Conservation (phyloP, 2,888 invertebrate genomes). For the Ctenicera cuprea region DNA sequence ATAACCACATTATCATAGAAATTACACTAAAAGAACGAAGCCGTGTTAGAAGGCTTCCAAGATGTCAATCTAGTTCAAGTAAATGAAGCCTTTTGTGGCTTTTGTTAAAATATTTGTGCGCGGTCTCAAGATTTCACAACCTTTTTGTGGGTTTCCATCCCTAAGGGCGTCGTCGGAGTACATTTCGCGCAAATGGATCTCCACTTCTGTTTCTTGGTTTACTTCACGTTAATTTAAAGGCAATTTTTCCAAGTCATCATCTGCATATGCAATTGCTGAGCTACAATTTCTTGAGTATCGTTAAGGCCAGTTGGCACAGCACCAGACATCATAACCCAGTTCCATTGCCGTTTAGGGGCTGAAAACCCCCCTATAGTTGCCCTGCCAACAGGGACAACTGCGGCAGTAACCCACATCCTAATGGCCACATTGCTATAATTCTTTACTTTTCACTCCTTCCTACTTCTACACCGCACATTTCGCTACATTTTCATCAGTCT, state of each 20-base stretch:
- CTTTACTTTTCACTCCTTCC: constrained; percentile 52
- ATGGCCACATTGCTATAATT: constrained; percentile 52
- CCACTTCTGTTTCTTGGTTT: constrained; percentile 3
- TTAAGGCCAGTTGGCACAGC: constrained; percentile 60
- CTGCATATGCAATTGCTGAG: constrained; percentile 45
- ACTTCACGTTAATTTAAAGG: constrained; percentile 23
- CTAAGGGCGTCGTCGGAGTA: background rate
- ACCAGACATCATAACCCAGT: constrained; percentile 62
- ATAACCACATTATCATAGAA: constrained; percentile 1
- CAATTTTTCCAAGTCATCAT: constrained; percentile 37
- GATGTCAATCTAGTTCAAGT: constrained; percentile 18
- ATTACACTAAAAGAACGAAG: background rate
- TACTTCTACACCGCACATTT: constrained; percentile 49
- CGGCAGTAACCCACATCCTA: constrained; percentile 51
- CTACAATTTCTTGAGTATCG: constrained; percentile 50
- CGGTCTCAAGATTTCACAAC: constrained; percentile 1
- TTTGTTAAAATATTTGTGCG: constrained; percentile 16
- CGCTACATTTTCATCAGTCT: constrained; percentile 51
- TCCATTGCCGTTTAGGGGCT: constrained; percentile 54
- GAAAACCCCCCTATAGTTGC: constrained; percentile 44
- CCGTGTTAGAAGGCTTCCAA: background rate
- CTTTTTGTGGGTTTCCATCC: constrained; percentile 11
- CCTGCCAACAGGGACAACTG: constrained; percentile 48
- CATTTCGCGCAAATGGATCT: constrained; percentile 17
- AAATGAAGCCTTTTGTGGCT: constrained; percentile 8